Percentiles rank a stretch among this genome's conserved stretches.
Conservation (phyloP, 2,888 invertebrate species). For the Ichneumoninae sp. region DNA sequence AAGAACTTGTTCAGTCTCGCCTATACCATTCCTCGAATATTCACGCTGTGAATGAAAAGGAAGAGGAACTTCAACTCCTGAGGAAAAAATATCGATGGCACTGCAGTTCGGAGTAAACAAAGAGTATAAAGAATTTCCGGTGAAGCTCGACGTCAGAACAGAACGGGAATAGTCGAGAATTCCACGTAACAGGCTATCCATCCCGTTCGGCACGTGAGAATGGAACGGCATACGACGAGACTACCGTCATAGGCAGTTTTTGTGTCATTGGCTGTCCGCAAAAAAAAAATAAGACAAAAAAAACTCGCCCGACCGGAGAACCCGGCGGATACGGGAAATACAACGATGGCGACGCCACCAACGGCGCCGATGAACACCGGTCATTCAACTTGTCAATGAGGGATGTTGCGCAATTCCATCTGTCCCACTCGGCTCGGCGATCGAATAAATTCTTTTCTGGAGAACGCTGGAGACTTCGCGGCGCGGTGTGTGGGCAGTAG, state of each 20-base stretch:
- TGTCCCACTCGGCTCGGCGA: conserved; percentile 4
- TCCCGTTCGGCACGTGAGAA: conserved; percentile 31
- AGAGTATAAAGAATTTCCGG: not conserved
- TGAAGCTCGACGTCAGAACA: not conserved
- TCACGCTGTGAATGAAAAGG: not conserved
- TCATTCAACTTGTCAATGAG: conserved; percentile 49
- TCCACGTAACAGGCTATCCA: conserved; percentile 27
- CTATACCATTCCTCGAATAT: not conserved
- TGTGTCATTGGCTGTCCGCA: not conserved
- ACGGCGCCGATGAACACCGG: conserved; percentile 30
- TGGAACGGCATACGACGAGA: conserved; percentile 38
- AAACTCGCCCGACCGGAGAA: conserved; percentile 2
- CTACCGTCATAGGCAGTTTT: conserved; percentile 39
- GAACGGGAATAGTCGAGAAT: conserved; percentile 17
- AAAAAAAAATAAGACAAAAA: conserved; percentile 29
- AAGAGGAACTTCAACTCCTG: not conserved
- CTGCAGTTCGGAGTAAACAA: not conserved
- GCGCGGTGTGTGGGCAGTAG: not conserved
- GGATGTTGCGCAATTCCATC: conserved; percentile 21
- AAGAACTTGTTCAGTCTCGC: not conserved
- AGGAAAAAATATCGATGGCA: conserved; percentile 1
- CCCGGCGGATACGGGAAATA: conserved; percentile 32
- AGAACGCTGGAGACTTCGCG: not conserved
- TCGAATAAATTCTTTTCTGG: conserved; percentile 6
- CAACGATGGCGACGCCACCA: conserved; percentile 24